Conservation (phyloP, 1,140 invertebrate species). For the Drosophila lini region DNA sequence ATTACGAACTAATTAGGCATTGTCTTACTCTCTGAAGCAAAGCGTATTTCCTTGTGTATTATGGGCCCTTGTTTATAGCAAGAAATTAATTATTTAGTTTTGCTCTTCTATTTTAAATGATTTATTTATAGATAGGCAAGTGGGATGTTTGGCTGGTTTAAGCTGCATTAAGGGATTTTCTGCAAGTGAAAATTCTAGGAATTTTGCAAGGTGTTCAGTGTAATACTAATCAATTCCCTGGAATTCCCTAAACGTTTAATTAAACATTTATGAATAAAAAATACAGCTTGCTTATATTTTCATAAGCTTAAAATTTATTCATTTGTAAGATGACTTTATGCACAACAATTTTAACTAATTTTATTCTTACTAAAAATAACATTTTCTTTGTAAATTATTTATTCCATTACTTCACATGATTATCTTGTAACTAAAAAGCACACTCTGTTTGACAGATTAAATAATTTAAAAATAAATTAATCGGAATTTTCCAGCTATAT, state of each 20-base stretch:
- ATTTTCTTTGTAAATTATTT: neutral
- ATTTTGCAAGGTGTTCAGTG: neutral
- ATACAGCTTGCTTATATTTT: neutral
- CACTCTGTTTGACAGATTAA: neutral
- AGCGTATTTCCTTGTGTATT: neutral
- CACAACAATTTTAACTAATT: neutral
- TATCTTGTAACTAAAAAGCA: neutral
- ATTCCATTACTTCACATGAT: too few species aligned
- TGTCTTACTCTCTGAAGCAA: neutral
- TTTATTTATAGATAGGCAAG: neutral
- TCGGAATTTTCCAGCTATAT: slow-evolving; percentile 5
- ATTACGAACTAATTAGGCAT: slow-evolving; percentile 22
- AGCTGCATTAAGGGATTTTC: neutral
- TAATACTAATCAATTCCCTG: neutral
- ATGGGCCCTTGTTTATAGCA: neutral
- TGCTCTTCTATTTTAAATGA: neutral
- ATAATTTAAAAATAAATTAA: neutral
- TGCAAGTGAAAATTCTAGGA: neutral
- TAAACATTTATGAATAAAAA: neutral
- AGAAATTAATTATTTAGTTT: neutral
- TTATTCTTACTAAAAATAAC: neutral
- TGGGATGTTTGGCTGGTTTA: neutral
- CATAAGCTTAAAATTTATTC: neutral
- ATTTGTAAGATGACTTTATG: neutral
- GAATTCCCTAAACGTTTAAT: neutral